Evolutionary conservation across 1,140 invertebrate genomes (phyloP).

Genomic region (Temnothorax curvispinosus): DNA sequence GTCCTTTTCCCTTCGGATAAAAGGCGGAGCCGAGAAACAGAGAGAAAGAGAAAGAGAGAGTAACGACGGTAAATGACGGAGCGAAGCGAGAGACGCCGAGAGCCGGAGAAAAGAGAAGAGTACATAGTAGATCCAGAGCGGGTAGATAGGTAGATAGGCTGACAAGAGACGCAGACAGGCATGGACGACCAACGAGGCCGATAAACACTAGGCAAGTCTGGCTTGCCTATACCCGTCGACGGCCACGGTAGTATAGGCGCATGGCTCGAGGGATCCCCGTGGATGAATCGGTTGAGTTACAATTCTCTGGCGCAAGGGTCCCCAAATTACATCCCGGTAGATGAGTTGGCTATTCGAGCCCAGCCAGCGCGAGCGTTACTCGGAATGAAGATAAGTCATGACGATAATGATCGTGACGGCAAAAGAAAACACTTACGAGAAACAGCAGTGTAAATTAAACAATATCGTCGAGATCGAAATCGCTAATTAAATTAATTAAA

Average conservation of each 20-base stretch:
- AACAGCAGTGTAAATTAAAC: neutral
- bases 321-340: conserved; percentile 47
- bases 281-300: conserved; percentile 35
- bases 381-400: conserved; percentile 42
- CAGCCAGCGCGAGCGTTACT: conserved; percentile 12
- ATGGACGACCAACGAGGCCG: conserved; percentile 39
- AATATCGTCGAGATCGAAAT: neutral
- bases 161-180: conserved; percentile 42
- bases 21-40: neutral
- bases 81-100: neutral
- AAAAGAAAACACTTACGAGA: conserved; percentile 10
- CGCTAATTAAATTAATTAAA: neutral
- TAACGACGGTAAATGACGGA: neutral
- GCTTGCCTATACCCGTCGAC: neutral
- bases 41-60: neutral
- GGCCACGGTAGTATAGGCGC: conserved; percentile 2
- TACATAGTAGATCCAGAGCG: conserved; percentile 42
- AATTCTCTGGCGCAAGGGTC: neutral
- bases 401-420: conserved; percentile 33
- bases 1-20: conserved; percentile 47
- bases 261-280: conserved; percentile 13
- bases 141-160: conserved; percentile 30
- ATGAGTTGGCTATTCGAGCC: conserved; percentile 12
- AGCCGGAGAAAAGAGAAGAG: conserved; percentile 34
- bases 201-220: conserved; percentile 48